Conservation (phyloP, 2,113 vertebrate species). For the Agelaius tricolor region DNA sequence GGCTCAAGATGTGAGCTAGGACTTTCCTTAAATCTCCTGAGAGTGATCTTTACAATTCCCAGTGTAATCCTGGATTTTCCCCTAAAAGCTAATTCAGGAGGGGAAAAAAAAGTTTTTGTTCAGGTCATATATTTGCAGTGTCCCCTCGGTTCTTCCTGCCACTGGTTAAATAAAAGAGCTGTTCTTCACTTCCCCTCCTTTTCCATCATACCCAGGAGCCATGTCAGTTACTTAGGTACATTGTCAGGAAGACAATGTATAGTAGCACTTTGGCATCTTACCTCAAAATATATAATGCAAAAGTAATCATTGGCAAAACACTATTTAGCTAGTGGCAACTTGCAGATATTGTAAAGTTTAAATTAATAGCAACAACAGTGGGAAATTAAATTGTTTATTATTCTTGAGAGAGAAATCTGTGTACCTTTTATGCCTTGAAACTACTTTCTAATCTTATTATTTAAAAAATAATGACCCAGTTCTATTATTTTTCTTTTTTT, state of each 20-base stretch:
- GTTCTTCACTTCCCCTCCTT: neutral
- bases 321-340: slow-evolving; percentile 70
- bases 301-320: slow-evolving; percentile 57
- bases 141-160: neutral
- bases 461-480: slow-evolving; percentile 74
- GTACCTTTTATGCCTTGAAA: slow-evolving; percentile 68
- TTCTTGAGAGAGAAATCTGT: slow-evolving; percentile 72
- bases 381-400: slow-evolving; percentile 76
- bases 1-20: neutral
- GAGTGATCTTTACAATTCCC: neutral
- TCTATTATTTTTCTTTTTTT: slow-evolving; percentile 17
- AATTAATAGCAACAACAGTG: slow-evolving; percentile 70
- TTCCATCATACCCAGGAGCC: neutral
- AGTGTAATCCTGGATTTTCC: neutral
- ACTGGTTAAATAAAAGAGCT: neutral
- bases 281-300: slow-evolving; percentile 49
- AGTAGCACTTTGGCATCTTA: neutral
- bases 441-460: slow-evolving; percentile 75
- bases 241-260: neutral
- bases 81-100: slow-evolving; percentile 4
- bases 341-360: slow-evolving; percentile 68
- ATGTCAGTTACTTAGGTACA: neutral
- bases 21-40: neutral
- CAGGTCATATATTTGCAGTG: neutral
- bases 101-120: neutral